Evolutionary conservation across 2,113 vertebrate genomes (phyloP), one percentile per base, ranked within the genome.

Genomic region (Nanorana parkeri): DNA sequence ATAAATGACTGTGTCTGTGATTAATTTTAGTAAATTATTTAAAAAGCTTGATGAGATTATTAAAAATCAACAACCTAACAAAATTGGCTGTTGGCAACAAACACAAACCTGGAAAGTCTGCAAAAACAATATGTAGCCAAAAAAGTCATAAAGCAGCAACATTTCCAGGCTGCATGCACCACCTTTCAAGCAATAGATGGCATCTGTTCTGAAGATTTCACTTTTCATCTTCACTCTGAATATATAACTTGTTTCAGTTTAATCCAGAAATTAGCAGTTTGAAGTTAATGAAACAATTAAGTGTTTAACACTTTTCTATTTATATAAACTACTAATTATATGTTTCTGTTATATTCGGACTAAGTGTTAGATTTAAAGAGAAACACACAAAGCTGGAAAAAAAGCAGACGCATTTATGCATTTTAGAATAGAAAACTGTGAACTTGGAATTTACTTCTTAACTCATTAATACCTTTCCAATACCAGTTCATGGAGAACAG

Each of bases 171-270:
- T 56, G 8, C 47, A 56, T 56, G 52, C 17, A n/a, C 23, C 19
- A 13, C 19, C 4, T 56, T 56, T 73, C 58, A 77, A 64, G 74
- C 58, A 51, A 51, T 64, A 77, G 21, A 77, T 77, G 32, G 21
- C 60, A 77, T 64, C 56, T 77, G 74, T 77, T 77, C 3, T 77
- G 61, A 4, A 76, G 28, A 63, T 61, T 23, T 76, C 29, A 77
- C 60, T 63, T 28, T 17, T 19, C 15, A 56, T 20, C 17, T 56
- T 73, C 26, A 56, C 69, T 20, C 24, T 29, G 69, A 56, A 73
- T 56, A 55, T 56, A 11, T 58, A 55, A 73, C 17, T 16, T 5
- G 17, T 71, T 23, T 71, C 47, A 54, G 3, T 19, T 69, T 51
- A 28, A 26, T 72, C 23, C 52, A 55, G 26, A 73, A 73, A 56